Conservation (phyloP, 2,113 vertebrate species). For the Hemiprocne comata region DNA sequence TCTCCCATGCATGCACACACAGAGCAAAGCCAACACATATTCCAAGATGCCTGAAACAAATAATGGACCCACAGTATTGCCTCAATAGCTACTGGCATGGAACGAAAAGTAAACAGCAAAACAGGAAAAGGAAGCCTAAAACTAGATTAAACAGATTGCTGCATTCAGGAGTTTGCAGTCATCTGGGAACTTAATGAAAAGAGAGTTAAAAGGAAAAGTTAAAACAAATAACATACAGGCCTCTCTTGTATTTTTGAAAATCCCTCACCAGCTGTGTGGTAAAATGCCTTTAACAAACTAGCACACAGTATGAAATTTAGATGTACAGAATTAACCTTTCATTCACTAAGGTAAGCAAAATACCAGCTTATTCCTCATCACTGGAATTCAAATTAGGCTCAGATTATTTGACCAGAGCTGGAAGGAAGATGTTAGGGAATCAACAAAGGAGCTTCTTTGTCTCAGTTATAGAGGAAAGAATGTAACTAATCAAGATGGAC, state of each 20-base stretch:
- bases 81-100: slow-evolving; percentile 48
- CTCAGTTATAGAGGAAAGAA: not conserved
- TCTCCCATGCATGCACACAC: not conserved
- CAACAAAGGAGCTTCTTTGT: slow-evolving; percentile 23
- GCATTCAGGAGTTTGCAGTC: slow-evolving; percentile 46
- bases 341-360: slow-evolving; percentile 26
- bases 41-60: slow-evolving; percentile 38
- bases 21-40: slow-evolving; percentile 53
- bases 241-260: slow-evolving; percentile 51
- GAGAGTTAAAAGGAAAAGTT: slow-evolving; percentile 29
- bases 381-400: slow-evolving; percentile 24
- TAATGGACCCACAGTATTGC: slow-evolving; percentile 61
- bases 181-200: slow-evolving; percentile 34
- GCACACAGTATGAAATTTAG: not conserved
- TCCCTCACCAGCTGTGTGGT: slow-evolving; percentile 21
- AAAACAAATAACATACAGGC: slow-evolving; percentile 52
- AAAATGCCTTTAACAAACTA: slow-evolving; percentile 30
- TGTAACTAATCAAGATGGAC: not conserved
- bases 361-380: slow-evolving; percentile 22
- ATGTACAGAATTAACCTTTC: slow-evolving; percentile 32
- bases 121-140: slow-evolving; percentile 70
- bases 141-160: slow-evolving; percentile 69
- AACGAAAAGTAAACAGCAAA: slow-evolving; percentile 69
- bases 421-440: not conserved
- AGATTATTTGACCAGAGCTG: not conserved